Base-by-base conservation (phyloP, 2,888 invertebrate species). In the Rhamnusium bicolor region DNA sequence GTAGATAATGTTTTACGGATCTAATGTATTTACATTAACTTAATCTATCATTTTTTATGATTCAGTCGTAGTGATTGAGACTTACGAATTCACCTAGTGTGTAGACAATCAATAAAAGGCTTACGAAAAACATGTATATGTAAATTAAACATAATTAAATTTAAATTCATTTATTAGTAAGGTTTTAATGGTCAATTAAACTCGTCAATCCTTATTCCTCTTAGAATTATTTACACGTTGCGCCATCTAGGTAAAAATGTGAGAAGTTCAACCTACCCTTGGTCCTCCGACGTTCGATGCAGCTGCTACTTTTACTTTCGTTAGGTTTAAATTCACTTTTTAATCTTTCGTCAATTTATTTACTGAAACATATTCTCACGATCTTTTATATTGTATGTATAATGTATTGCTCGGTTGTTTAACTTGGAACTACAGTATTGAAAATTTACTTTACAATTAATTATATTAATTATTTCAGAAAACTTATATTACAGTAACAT, bases 251-350 rank as follows among this genome's bases (percentile, higher is more conserved):
- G 62, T 56, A 29, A 70, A 67, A 72, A 54, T 67, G 71, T 67
- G 40, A 21, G 12, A 73, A 60, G 47, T 27, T 24, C 63, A 53
- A 56, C 69, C 71, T 72, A 73, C 53, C 69, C 56, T 29, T 27
- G 58, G 29, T 58, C 47, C 29, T 54, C 21, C 62, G 16, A 14
- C 27, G 14, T n/a, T n/a, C n/a, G n/a, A n/a, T 53, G 63, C 74
- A 77, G 68, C 77, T 77, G 77, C 74, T 56, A 71, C 77, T 75
- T 72, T 77, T 66, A 75, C 77, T 75, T 75, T 77, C 73, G 16
- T 66, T 56, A 21, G 8, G 47, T 58, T 58, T 32, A 49, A 70
- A 69, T 72, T 72, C 72, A 67, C 71, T 71, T 76, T 76, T 65
- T 62, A 67, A 69, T n/a, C 18, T 14, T 47, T 12, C 46, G 27